Percentiles rank a stretch among this genome's conserved stretches.
phyloP scores from a whole-genome alignment of 2,797 vertebrate genomes.

The Poecile montanus region DNA sequence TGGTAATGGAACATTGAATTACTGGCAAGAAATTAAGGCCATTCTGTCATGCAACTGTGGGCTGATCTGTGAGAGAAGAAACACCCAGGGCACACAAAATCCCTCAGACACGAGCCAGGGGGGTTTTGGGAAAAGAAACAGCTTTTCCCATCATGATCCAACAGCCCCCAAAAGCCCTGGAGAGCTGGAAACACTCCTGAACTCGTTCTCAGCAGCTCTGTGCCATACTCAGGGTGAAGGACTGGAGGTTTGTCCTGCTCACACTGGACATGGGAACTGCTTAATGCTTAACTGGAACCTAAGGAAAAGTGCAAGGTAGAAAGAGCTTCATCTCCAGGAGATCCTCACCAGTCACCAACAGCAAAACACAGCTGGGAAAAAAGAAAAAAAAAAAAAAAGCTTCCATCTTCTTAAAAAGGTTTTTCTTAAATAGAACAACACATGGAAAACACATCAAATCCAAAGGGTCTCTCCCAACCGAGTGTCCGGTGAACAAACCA shows the following conservation, averaged over 20 bases:
- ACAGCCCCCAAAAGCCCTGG: not conserved
- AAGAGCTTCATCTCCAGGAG: not conserved
- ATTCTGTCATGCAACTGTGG: slow-evolving; percentile 48
- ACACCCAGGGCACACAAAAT: not conserved
- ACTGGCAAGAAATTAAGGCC: slow-evolving; percentile 41
- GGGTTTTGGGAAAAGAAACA: not conserved
- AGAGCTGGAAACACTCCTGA: not conserved
- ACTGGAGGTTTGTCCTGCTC: not conserved
- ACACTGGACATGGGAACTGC: not conserved
- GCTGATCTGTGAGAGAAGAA: not conserved
- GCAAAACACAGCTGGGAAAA: slow-evolving; percentile 17
- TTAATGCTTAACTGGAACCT: not conserved
- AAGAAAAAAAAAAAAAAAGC: slow-evolving; percentile 2
- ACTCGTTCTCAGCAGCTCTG: not conserved
- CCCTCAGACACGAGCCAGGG: rapidly evolving
- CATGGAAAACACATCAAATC: slow-evolving; percentile 43
- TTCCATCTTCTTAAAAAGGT: slow-evolving; percentile 51
- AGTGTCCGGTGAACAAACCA: slow-evolving; percentile 38
- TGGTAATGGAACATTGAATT: not conserved
- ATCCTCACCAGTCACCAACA: slow-evolving; percentile 14
- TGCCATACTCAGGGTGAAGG: not conserved
- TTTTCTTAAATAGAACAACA: slow-evolving; percentile 31
- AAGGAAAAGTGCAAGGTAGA: not conserved
- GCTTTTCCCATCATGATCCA: not conserved
- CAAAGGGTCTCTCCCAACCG: not conserved